phyloP scores from a whole-genome alignment of 2,797 vertebrate species.

The Scolopax rusticola region DNA sequence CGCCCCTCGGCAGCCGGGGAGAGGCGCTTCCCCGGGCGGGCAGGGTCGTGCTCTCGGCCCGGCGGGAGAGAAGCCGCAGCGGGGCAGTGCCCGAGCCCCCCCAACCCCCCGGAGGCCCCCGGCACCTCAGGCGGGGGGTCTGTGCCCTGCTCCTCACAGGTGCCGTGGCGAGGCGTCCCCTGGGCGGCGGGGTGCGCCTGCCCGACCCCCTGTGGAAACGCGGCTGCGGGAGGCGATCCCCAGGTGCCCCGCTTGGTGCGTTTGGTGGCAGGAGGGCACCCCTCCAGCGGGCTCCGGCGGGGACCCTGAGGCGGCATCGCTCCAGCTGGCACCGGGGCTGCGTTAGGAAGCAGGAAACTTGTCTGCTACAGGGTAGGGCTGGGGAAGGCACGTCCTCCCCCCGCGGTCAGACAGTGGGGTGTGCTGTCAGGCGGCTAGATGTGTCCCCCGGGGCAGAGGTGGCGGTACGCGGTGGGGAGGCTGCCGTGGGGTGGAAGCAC shows the following conservation, averaged over 20 bases:
- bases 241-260: fast-evolving
- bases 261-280: background rate
- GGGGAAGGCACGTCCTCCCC: fast-evolving
- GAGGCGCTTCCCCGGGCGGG: background rate
- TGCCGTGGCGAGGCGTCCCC: background rate
- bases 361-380: background rate
- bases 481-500: background rate
- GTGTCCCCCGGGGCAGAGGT: background rate
- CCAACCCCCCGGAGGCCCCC: background rate
- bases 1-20: background rate
- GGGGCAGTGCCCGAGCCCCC: background rate
- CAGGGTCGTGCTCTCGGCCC: background rate
- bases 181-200: background rate
- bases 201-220: fast-evolving
- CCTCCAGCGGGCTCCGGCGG: background rate
- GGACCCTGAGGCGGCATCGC: background rate
- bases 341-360: background rate
- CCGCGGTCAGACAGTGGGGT: background rate
- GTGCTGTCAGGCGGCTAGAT: background rate
- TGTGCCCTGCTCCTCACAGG: background rate
- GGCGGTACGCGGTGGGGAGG: fast-evolving
- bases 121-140: background rate
- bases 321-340: fast-evolving
- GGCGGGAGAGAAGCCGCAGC: background rate
- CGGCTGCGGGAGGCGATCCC: fast-evolving